Evolutionary conservation across 2,113 vertebrate species (phyloP).

Genomic region (Choloepus hoffmanni): DNA sequence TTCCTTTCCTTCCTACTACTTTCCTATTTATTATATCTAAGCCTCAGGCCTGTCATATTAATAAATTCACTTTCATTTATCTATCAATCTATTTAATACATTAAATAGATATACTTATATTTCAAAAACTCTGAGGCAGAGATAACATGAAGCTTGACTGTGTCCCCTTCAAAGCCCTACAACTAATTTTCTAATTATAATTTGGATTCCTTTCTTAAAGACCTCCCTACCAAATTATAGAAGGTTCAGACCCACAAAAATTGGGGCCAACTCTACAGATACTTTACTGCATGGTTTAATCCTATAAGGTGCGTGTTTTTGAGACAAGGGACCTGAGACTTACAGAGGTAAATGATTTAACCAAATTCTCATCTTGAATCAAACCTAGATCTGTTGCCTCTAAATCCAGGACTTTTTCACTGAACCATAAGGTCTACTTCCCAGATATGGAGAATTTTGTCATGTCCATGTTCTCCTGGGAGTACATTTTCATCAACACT

Average conservation of each 20-base stretch:
- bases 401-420: neutral
- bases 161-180: neutral
- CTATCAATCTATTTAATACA: neutral
- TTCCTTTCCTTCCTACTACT: neutral
- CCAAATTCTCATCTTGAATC: neutral
- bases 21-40: constrained; percentile 14
- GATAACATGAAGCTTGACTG: neutral
- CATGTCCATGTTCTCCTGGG: neutral
- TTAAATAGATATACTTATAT: neutral
- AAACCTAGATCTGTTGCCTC: neutral
- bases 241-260: neutral
- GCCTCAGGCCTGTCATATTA: neutral
- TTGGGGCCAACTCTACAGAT: neutral
- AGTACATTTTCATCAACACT: neutral
- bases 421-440: neutral
- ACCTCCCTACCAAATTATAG: neutral
- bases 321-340: neutral
- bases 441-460: neutral
- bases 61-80: constrained; percentile 13
- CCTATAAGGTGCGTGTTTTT: neutral
- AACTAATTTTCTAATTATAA: constrained; percentile 6
- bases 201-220: neutral
- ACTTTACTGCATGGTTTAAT: neutral
- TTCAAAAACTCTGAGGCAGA: neutral
- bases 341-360: neutral